phyloP scores from a whole-genome alignment of 2,888 invertebrate species.

The Drepanosiphum platanoidis region DNA sequence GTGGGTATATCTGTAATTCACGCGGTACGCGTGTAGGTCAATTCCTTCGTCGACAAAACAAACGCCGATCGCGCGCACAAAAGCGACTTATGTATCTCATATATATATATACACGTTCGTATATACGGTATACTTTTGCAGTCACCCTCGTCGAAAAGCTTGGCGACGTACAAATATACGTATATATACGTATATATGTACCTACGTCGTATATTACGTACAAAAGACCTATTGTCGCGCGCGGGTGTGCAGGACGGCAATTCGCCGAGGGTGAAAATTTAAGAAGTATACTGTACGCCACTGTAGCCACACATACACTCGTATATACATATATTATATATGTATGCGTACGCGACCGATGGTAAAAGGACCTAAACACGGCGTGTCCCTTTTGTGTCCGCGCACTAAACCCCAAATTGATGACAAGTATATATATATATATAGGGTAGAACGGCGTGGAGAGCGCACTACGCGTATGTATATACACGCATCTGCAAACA shows the following conservation, averaged over 20 bases:
- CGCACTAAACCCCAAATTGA: conserved; percentile 58
- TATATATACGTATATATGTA: too few species aligned
- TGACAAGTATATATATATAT: conserved; percentile 38
- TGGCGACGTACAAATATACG: conserved; percentile 23
- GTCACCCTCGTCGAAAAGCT: conserved; percentile 15
- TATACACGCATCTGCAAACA: conserved; percentile 37
- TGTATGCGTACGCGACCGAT: neutral
- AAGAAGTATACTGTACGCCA: neutral
- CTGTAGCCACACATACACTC: neutral
- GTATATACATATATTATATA: neutral
- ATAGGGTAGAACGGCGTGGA: neutral
- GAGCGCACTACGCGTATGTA: too few species aligned
- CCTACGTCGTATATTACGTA: conserved; percentile 20
- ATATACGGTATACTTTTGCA: neutral
- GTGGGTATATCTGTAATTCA: too few species aligned
- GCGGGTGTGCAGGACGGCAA: neutral
- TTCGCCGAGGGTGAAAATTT: conserved; percentile 8
- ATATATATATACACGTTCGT: neutral
- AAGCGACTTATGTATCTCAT: neutral
- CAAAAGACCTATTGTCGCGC: conserved; percentile 41
- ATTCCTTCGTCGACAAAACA: conserved; percentile 33
- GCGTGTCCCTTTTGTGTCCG: conserved; percentile 48
- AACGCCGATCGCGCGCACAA: conserved; percentile 18
- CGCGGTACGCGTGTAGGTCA: conserved; percentile 40
- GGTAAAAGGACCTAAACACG: conserved; percentile 47